Percentiles rank a stretch among this genome's conserved stretches.
Evolutionary conservation across 2,797 vertebrate species (phyloP).

Genomic region (Urophycis tenuis): DNA sequence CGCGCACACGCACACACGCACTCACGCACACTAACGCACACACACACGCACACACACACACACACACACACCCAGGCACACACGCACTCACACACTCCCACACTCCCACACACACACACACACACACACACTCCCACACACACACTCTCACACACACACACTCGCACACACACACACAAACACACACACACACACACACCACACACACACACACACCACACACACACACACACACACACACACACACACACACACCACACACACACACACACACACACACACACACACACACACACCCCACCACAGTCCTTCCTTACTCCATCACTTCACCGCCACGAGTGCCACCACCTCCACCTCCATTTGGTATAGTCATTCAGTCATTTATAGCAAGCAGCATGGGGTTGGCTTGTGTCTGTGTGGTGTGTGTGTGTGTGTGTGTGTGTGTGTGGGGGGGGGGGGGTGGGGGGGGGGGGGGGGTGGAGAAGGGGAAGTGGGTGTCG

Average conservation of each 20-base stretch:
- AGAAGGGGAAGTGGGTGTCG: slow-evolving; percentile 22
- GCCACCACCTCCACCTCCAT: slow-evolving; percentile 34
- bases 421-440: no score
- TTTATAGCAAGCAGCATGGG: slow-evolving; percentile 45
- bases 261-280: no score
- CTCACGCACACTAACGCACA: no score
- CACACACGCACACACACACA: no score
- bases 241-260: no score
- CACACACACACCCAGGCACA: no score
- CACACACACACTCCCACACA: neutral
- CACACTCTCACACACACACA: neutral
- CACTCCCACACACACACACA: no score
- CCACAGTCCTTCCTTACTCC: neutral
- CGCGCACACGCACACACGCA: no score
- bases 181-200: neutral
- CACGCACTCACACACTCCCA: no score
- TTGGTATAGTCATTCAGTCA: slow-evolving; percentile 53
- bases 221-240: neutral
- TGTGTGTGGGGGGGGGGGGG: no score
- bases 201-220: neutral
- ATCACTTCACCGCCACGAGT: neutral
- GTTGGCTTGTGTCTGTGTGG: no score
- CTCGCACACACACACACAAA: neutral
- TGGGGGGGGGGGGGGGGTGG: slow-evolving; percentile 35
- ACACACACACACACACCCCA: neutral